These are phyloP conservation scores for Melanocharis versteri DNA, from an alignment of 2,113 vertebrate genomes.

Conservation along the genomic window DNA sequence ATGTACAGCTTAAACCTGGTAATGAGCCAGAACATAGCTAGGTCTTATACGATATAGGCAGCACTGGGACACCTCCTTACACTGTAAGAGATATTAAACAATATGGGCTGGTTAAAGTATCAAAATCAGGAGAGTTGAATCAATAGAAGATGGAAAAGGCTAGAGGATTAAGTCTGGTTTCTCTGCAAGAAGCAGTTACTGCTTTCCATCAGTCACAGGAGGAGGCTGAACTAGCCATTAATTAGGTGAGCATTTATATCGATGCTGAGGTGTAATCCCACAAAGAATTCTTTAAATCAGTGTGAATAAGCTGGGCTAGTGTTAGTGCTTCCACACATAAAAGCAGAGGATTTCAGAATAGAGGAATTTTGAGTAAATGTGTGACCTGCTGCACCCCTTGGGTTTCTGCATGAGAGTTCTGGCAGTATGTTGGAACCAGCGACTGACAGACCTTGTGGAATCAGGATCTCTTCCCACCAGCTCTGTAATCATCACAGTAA, in stretches of 20 bases:
- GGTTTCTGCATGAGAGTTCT: not conserved
- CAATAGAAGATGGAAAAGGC: not conserved
- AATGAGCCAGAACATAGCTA: not conserved
- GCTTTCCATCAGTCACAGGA: not conserved
- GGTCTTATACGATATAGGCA: not conserved
- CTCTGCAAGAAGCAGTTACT: not conserved
- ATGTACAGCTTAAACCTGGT: not conserved
- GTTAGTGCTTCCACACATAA: not conserved
- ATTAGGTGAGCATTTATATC: not conserved
- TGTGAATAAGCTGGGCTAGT: not conserved
- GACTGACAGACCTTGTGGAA: not conserved
- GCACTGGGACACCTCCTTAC: not conserved
- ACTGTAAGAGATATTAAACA: not conserved
- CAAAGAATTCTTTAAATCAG: not conserved
- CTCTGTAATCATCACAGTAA: not conserved
- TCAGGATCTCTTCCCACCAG: not conserved
- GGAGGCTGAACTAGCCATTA: not conserved
- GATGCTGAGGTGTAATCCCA: not conserved
- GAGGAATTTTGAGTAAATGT: not conserved
- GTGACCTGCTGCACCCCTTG: not conserved
- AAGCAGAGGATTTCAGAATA: not conserved
- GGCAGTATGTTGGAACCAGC: not conserved
- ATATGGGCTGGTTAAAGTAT: not conserved
- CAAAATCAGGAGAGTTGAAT: not conserved
- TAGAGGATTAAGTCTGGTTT: not conserved